phyloP scores from a whole-genome alignment of 2,113 vertebrate genomes.

The Crotalus horridus region DNA sequence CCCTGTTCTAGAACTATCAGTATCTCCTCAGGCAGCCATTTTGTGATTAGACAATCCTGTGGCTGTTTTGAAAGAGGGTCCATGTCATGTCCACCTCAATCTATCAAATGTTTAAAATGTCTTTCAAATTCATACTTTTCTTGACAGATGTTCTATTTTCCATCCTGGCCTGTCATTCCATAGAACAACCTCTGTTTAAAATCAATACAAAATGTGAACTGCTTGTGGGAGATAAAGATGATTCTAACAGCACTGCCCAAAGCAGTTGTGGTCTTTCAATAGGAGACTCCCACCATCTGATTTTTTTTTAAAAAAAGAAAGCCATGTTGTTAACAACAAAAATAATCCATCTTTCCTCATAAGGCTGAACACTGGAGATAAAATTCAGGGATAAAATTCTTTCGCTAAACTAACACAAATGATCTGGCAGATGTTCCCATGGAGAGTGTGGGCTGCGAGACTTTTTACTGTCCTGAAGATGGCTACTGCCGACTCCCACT shows the following conservation, averaged over 20 bases:
- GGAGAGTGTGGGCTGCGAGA: constrained; percentile 27
- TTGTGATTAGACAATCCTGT: neutral
- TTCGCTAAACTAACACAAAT: constrained; percentile 22
- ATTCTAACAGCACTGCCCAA: neutral
- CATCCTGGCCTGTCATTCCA: neutral
- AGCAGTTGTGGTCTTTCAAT: neutral
- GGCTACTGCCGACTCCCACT: constrained; percentile 18
- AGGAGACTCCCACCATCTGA: neutral
- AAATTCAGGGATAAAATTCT: neutral
- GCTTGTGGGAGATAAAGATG: neutral
- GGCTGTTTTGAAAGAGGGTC: neutral
- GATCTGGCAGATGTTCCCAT: constrained; percentile 7
- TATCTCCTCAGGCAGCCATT: neutral
- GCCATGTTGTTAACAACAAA: neutral
- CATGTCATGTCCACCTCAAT: neutral
- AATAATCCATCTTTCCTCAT: neutral
- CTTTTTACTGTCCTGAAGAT: constrained; percentile 25
- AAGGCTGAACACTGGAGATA: neutral
- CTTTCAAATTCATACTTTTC: neutral
- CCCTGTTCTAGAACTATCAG: neutral
- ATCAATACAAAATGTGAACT: neutral
- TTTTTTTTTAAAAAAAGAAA: neutral
- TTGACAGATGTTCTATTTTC: neutral
- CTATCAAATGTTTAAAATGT: neutral
- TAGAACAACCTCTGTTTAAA: neutral